A percentile compares a stretch with the other conserved stretches of the same genome.
Conservation (phyloP, 2,888 invertebrate species). For the Gymnoscelis rufifasciata region DNA sequence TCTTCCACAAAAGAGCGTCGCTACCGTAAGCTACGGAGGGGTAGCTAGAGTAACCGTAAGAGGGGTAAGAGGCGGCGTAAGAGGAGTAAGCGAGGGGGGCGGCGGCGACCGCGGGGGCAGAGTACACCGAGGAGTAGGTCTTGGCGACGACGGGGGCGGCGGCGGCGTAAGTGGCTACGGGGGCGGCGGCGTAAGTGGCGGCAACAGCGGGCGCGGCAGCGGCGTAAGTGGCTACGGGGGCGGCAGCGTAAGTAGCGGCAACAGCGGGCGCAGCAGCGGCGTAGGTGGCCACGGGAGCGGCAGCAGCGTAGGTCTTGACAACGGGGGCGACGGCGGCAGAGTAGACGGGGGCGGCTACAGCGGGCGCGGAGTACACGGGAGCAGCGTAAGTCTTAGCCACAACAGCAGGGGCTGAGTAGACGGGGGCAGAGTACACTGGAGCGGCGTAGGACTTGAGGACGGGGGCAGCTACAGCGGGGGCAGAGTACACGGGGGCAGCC, state of each 20-base stretch:
- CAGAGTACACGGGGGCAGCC: too few relatives aligned
- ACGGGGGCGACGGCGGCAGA: too few relatives aligned
- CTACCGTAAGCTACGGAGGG: slow-evolving; percentile 20
- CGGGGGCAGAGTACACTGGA: too few relatives aligned
- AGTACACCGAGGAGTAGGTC: background rate
- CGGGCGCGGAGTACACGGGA: background rate
- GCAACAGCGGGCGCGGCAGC: too few relatives aligned
- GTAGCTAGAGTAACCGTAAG: slow-evolving; percentile 24
- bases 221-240: too few relatives aligned
- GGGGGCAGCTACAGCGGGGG: too few relatives aligned
- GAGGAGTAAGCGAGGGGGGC: slow-evolving; percentile 49
- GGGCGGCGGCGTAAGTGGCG: background rate
- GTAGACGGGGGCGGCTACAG: background rate
- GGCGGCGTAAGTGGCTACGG: background rate
- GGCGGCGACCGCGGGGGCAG: slow-evolving; percentile 7
- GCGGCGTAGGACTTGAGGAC: too few relatives aligned
- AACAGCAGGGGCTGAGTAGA: too few relatives aligned
- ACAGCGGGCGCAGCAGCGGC: too few relatives aligned
- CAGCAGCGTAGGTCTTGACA: too few relatives aligned
- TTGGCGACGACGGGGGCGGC: background rate
- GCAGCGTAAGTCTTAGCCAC: too few relatives aligned
- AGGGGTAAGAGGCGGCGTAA: slow-evolving; percentile 38
- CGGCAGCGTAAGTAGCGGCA: too few relatives aligned
- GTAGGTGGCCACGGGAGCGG: background rate
- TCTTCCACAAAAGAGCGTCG: slow-evolving; percentile 21